These are phyloP conservation scores for Neopelma chrysocephalum DNA, from an alignment of 2,797 vertebrate genomes.

Conservation along the genomic window DNA sequence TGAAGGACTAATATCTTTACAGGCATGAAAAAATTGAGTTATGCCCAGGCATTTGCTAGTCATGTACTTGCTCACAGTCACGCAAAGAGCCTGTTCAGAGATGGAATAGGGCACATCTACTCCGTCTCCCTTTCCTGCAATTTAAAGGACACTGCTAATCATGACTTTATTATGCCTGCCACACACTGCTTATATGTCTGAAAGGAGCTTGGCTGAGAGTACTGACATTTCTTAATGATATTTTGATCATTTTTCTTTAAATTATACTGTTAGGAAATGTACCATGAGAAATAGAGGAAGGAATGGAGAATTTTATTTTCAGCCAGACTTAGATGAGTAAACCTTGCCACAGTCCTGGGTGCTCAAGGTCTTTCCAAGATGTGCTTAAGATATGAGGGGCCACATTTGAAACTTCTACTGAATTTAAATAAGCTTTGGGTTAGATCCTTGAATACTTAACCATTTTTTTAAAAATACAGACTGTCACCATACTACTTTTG, in stretches of 20 bases:
- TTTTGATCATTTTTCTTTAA: constrained; percentile 42
- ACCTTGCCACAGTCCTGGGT: neutral
- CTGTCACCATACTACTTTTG: neutral
- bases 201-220: constrained; percentile 25
- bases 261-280: constrained; percentile 18
- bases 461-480: neutral
- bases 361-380: neutral
- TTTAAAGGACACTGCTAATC: constrained; percentile 54
- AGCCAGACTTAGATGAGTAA: neutral
- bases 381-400: neutral
- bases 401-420: neutral
- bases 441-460: neutral
- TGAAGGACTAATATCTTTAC: neutral
- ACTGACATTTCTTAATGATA: constrained; percentile 52
- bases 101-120: neutral
- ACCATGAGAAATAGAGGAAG: neutral
- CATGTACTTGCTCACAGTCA: neutral
- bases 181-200: neutral
- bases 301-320: neutral
- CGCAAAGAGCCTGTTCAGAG: neutral
- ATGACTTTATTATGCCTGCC: neutral
- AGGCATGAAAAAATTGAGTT: constrained; percentile 13
- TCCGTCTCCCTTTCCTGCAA: neutral
- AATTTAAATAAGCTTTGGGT: neutral
- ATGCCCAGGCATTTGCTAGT: neutral